A percentile compares a stretch with the other conserved stretches of the same genome.
Conservation (phyloP, 2,888 invertebrate species). For the Eubasilissa splendida region DNA sequence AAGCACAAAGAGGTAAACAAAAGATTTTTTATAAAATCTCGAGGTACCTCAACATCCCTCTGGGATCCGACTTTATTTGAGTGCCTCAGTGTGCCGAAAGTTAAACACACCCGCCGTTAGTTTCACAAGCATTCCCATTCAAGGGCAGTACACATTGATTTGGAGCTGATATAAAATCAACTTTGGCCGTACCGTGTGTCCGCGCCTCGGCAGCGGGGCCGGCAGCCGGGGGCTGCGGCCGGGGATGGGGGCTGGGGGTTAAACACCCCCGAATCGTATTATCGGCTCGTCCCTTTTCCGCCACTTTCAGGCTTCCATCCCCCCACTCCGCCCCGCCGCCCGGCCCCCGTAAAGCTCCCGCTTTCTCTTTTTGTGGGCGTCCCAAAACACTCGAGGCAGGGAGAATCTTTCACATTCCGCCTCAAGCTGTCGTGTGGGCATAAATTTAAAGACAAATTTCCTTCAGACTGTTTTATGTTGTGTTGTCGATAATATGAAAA, state of each 20-base stretch:
- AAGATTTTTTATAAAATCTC: no score
- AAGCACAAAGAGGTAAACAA: no score
- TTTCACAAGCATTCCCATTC: no score
- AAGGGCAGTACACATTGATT: neutral
- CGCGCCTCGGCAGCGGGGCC: neutral
- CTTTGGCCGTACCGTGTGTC: neutral
- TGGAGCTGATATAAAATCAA: neutral
- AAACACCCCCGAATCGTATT: conserved; percentile 31
- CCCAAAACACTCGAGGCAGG: conserved; percentile 19
- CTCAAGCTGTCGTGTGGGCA: neutral
- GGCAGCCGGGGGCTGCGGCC: neutral
- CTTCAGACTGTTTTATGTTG: no score
- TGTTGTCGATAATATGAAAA: no score
- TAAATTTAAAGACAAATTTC: no score
- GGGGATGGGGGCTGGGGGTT: neutral
- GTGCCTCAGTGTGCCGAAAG: no score
- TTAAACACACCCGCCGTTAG: no score
- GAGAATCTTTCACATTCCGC: conserved; percentile 3
- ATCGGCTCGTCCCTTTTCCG: conserved; percentile 30
- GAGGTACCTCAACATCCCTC: no score
- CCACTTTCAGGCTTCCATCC: conserved; percentile 5
- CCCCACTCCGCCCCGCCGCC: neutral
- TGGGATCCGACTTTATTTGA: no score
- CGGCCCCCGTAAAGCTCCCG: conserved; percentile 1
- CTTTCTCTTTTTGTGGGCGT: conserved; percentile 13